Evolutionary conservation across 2,888 invertebrate genomes (phyloP).

Genomic region (Cataglyphis cursor): DNA sequence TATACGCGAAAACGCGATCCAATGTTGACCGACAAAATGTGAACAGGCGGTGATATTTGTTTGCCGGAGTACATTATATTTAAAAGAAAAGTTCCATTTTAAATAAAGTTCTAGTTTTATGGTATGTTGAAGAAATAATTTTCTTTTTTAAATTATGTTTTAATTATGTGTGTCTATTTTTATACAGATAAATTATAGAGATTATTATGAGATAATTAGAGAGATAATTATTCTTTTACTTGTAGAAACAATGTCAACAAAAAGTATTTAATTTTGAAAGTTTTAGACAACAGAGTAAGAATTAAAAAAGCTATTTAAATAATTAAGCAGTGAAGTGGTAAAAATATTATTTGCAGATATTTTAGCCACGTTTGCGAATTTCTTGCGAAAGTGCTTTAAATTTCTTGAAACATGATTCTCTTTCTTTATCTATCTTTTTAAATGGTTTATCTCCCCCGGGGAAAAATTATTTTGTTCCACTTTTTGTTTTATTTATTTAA

Average conservation of each 20-base stretch:
- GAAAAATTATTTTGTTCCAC: background rate
- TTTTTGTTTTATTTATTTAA: background rate
- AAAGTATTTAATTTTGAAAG: background rate
- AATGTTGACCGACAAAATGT: background rate
- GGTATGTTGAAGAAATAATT: background rate
- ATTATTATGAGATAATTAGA: too few species aligned
- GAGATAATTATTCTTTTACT: background rate
- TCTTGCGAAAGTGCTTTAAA: background rate
- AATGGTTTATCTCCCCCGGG: background rate
- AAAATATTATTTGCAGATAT: background rate
- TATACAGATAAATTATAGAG: background rate
- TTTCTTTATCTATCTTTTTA: background rate
- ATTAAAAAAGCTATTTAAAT: background rate
- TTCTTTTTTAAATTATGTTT: background rate
- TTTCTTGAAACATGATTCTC: background rate
- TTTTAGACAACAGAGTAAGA: background rate
- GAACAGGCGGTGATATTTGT: constrained; percentile 12
- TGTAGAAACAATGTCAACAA: background rate
- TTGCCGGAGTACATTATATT: background rate
- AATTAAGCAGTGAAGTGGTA: background rate
- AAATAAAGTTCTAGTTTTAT: too few species aligned
- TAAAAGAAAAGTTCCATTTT: background rate
- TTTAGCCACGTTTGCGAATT: background rate
- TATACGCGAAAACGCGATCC: background rate
- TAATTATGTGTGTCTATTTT: background rate